Evolutionary conservation across 2,797 vertebrate genomes (phyloP).

Genomic region (Argentina silus): DNA sequence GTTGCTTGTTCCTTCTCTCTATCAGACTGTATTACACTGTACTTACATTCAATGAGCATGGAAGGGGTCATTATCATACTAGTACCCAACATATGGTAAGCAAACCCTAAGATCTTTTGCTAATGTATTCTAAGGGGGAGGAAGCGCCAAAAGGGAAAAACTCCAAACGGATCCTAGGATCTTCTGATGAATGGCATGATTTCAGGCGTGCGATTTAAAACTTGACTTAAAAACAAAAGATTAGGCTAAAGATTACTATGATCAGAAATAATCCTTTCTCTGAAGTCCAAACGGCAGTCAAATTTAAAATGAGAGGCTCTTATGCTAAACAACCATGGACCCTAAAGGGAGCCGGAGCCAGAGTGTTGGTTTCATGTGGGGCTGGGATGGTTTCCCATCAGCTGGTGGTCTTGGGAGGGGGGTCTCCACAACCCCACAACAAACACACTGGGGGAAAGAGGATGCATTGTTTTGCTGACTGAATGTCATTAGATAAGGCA

Average conservation of each 20-base stretch:
- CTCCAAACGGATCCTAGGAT: too few relatives aligned
- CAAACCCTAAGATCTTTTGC: not conserved
- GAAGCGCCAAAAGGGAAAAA: too few relatives aligned
- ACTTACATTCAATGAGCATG: not conserved
- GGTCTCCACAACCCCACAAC: conserved; percentile 36
- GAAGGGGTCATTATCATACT: not conserved
- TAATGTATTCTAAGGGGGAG: not conserved
- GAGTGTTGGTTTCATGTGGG: conserved; percentile 45
- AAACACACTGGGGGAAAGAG: conserved; percentile 38
- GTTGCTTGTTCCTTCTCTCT: not conserved
- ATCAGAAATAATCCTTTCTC: too few relatives aligned
- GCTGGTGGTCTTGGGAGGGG: conserved; percentile 37
- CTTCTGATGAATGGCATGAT: too few relatives aligned
- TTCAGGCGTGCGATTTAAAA: too few relatives aligned
- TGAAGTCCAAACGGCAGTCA: too few relatives aligned
- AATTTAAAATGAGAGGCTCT: too few relatives aligned
- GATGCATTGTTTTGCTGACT: conserved; percentile 40
- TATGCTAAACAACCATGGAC: not conserved
- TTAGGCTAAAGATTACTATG: too few relatives aligned
- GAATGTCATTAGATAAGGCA: conserved; percentile 25
- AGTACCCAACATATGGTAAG: not conserved
- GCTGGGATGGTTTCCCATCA: conserved; percentile 41
- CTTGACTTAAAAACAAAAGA: too few relatives aligned
- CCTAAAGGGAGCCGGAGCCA: not conserved
- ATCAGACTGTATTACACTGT: not conserved